These are phyloP conservation scores for Upupa epops DNA, from an alignment of 2,113 vertebrate genomes.

Conservation along the genomic window DNA sequence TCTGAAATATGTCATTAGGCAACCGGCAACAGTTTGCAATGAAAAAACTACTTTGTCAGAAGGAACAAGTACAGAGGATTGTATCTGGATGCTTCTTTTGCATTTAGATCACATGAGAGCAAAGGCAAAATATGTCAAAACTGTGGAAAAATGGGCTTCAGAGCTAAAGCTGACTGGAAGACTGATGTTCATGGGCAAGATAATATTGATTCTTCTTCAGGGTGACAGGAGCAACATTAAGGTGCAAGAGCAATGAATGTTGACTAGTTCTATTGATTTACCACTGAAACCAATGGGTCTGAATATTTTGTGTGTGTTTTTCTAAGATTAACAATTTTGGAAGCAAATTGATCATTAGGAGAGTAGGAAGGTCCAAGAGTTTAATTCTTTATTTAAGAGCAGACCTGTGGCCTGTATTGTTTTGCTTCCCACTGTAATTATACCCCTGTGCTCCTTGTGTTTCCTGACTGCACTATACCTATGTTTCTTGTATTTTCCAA, in stretches of 20 bases:
- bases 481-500: not conserved
- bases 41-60: conserved; percentile 33
- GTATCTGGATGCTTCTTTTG: conserved; percentile 76
- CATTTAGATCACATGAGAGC: conserved; percentile 90
- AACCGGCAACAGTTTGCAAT: not conserved
- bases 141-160: conserved; percentile 82
- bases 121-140: conserved; percentile 81
- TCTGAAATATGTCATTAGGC: conserved; percentile 64
- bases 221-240: conserved; percentile 81
- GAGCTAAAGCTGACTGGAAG: conserved; percentile 82
- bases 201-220: conserved; percentile 87
- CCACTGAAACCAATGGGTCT: conserved; percentile 17
- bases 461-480: not conserved
- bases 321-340: conserved; percentile 31
- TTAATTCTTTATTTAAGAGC: not conserved
- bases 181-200: conserved; percentile 83
- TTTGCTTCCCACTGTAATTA: not conserved
- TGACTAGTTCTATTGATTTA: conserved; percentile 54
- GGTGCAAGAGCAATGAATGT: conserved; percentile 72
- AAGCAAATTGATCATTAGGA: conserved; percentile 16
- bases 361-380: not conserved
- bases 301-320: conserved; percentile 53
- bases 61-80: conserved; percentile 24
- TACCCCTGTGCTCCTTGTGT: not conserved
- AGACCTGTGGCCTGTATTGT: not conserved